Percentiles rank a stretch among this genome's conserved stretches.
Evolutionary conservation across 2,888 invertebrate species (phyloP).

Genomic region (Apamea crenata): DNA sequence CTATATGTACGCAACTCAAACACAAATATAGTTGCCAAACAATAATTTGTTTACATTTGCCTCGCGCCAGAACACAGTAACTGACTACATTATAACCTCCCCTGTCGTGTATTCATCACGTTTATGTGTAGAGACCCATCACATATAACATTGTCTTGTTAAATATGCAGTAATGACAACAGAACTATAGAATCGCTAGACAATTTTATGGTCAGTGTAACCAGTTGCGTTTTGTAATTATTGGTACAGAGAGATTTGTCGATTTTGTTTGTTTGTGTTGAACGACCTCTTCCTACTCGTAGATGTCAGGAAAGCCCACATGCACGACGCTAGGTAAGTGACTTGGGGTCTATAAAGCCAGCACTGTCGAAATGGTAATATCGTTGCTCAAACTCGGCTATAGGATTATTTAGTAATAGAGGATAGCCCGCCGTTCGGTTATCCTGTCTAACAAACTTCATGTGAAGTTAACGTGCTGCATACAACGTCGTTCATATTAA

Average conservation of each 20-base stretch:
- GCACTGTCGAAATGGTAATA: background rate
- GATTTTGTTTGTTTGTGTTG: no score
- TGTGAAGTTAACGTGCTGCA: background rate
- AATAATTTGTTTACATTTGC: slow-evolving; percentile 60
- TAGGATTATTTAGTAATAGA: background rate
- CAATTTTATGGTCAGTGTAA: background rate
- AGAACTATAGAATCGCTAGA: background rate
- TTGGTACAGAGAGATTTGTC: background rate
- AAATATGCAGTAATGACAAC: background rate
- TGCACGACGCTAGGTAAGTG: background rate
- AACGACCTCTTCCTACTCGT: background rate
- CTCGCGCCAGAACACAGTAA: slow-evolving; percentile 18
- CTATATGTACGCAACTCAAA: slow-evolving; percentile 26
- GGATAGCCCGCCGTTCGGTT: no score
- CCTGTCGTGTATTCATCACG: slow-evolving; percentile 28
- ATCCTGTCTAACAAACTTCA: background rate
- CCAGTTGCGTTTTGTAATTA: background rate
- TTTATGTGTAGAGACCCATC: slow-evolving; percentile 13
- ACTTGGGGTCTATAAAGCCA: background rate
- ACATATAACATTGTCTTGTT: slow-evolving; percentile 5
- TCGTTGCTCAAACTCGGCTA: background rate
- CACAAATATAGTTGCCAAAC: slow-evolving; percentile 53
- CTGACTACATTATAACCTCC: slow-evolving; percentile 41
- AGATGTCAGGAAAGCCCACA: no score
- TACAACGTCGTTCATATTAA: background rate